Percentiles rank a stretch among this genome's conserved stretches.
phyloP scores from a whole-genome alignment of 2,797 vertebrate species.

The Siniperca scherzeri region DNA sequence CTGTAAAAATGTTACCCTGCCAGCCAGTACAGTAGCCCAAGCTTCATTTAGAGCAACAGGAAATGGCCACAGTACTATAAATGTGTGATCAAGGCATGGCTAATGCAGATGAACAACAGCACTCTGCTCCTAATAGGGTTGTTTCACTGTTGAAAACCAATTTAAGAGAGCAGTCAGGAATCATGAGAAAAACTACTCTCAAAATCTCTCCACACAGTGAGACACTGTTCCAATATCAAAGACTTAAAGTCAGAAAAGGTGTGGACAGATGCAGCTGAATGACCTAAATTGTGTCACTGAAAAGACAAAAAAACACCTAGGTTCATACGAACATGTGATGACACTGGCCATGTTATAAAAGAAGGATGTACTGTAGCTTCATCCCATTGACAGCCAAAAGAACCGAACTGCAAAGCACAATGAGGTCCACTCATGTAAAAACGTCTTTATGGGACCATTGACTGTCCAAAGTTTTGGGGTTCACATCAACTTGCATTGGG shows the following conservation, averaged over 20 bases:
- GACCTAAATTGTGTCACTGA: neutral
- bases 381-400: neutral
- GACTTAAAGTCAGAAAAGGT: neutral
- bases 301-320: constrained; percentile 2
- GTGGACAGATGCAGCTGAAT: constrained; percentile 13
- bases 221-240: neutral
- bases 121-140: neutral
- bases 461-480: constrained; percentile 4
- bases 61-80: neutral
- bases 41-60: constrained; percentile 10
- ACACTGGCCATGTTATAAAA: neutral
- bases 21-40: neutral
- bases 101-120: constrained; percentile 2
- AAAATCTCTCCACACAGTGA: neutral
- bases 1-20: neutral
- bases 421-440: neutral
- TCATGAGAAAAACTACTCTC: neutral
- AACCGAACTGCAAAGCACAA: constrained; percentile 5
- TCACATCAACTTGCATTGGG: neutral
- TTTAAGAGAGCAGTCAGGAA: neutral
- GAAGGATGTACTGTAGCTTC: neutral
- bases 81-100: constrained; percentile 4
- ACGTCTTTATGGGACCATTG: constrained; percentile 18
- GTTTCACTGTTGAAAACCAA: constrained; percentile 1
- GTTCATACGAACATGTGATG: neutral